These are phyloP conservation scores for Cistogaster globosa DNA, from an alignment of 2,888 invertebrate genomes.

Conservation along the genomic window DNA sequence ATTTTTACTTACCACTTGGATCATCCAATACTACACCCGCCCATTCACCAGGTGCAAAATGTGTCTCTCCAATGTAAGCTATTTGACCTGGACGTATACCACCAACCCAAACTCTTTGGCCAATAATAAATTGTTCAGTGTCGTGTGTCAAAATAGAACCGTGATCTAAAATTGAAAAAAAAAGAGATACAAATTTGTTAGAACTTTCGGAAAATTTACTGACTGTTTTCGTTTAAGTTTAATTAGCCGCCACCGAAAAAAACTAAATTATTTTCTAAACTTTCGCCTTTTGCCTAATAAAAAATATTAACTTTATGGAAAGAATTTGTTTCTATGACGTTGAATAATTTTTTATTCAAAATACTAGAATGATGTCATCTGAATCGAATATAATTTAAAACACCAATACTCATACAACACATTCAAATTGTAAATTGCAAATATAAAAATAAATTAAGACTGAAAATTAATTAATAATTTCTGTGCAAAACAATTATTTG, in stretches of 20 bases:
- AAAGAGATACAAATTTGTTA: slow-evolving; percentile 5
- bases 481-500: too few species aligned
- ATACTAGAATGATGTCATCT: slow-evolving; percentile 55
- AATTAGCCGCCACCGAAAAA: background rate
- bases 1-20: slow-evolving; percentile 87
- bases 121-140: slow-evolving; percentile 97
- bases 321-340: slow-evolving; percentile 39
- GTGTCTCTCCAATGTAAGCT: slow-evolving; percentile 93
- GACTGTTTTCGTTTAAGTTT: background rate
- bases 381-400: slow-evolving; percentile 6
- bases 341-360: slow-evolving; percentile 39
- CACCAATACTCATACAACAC: slow-evolving; percentile 7
- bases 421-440: slow-evolving; percentile 29
- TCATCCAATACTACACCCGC: slow-evolving; percentile 98
- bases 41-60: slow-evolving; percentile 99
- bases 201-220: background rate
- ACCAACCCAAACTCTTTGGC: slow-evolving; percentile 96
- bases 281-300: background rate
- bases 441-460: slow-evolving; percentile 33
- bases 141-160: slow-evolving; percentile 94
- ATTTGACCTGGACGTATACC: slow-evolving; percentile 96
- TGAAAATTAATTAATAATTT: background rate
- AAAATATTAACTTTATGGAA: background rate
- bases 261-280: too few species aligned
- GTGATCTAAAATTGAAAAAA: slow-evolving; percentile 84